Base-by-base conservation (phyloP, 2,797 vertebrate genomes). In the Argyrosomus regius region DNA sequence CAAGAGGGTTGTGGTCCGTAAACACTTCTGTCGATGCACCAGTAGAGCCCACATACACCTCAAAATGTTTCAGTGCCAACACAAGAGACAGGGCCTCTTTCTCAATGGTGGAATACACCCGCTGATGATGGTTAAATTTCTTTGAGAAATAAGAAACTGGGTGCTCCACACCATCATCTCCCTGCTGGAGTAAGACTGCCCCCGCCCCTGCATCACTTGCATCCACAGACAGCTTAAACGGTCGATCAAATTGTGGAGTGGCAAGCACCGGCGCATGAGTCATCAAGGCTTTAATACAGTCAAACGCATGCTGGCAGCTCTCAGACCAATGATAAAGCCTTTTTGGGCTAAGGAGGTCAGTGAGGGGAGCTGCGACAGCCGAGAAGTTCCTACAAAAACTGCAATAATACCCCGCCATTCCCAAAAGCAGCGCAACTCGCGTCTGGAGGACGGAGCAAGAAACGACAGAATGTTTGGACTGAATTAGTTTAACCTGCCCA, bases 111-210 rank as follows among this genome's bases (percentile, higher is more conserved):
- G 22, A 22, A 22, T 22, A 22, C 22, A 22, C 22, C 22, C 22
- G 22, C 22, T 22, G 22, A 22, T 22, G 22, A 22, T 22, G 22
- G 22, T 22, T 22, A 22, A 62, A 62, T 10, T 62, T 45, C 3
- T 39, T 59, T 35, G 20, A 62, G 20, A 43, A 62, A 5, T 45
- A 22, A 22, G 22, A 62, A 5, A 62, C 12, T 10, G 39, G 59
- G 18, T 45, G 59, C 11, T 62, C 59, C n/a, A 45, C 39, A 8
- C 59, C 59, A 62, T 62, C 59, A 62, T 62, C 59, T 16, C 39
- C 59, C 4, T 62, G 20, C n/a, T 62, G 59, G 11, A 62, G 59
- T 9, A 62, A 12, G 3, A 45, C 39, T 2, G n/a, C 59, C 4
- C 59, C 35, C 18, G n/a, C 39, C 20, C 39, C 41, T 3, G 18